These are phyloP conservation scores for Sialis lutaria DNA, from an alignment of 2,888 invertebrate genomes.

Conservation along the genomic window DNA sequence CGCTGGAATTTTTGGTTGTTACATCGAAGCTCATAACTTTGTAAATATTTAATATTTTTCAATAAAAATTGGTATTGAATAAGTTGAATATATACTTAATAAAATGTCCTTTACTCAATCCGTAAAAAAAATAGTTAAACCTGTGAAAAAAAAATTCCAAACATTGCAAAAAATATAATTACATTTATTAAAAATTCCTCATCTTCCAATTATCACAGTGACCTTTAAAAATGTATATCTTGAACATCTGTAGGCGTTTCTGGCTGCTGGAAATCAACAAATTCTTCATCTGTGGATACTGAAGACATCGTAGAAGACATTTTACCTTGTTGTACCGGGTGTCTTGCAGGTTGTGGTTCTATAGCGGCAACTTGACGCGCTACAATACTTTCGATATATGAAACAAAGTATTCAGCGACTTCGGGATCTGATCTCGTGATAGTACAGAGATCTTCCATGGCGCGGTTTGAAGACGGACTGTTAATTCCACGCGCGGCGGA, in stretches of 20 bases:
- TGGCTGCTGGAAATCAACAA: constrained; percentile 19
- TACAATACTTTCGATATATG: constrained; percentile 39
- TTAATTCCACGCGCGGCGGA: constrained; percentile 46
- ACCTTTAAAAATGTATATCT: constrained; percentile 21
- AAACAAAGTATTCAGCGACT: constrained; percentile 34
- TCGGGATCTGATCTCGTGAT: constrained; percentile 31
- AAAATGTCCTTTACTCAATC: too few relatives aligned
- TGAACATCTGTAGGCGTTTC: constrained; percentile 27
- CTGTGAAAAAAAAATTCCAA: too few relatives aligned
- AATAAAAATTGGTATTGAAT: too few relatives aligned
- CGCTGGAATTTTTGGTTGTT: too few relatives aligned
- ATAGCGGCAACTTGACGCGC: constrained; percentile 22
- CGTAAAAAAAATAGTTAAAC: too few relatives aligned
- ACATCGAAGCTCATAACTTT: too few relatives aligned
- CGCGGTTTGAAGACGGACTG: constrained; percentile 25
- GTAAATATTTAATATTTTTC: too few relatives aligned
- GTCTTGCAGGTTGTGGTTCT: constrained; percentile 9
- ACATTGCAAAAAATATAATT: too few relatives aligned
- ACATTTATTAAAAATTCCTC: too few relatives aligned
- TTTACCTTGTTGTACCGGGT: neutral
- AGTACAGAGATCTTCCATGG: constrained; percentile 22
- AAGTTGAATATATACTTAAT: too few relatives aligned
- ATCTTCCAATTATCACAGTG: too few relatives aligned
- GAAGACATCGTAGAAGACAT: neutral
- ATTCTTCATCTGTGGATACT: constrained; percentile 5